Evolutionary conservation across 1,140 invertebrate genomes (phyloP).

Genomic region (Schmidtea mediterranea): DNA sequence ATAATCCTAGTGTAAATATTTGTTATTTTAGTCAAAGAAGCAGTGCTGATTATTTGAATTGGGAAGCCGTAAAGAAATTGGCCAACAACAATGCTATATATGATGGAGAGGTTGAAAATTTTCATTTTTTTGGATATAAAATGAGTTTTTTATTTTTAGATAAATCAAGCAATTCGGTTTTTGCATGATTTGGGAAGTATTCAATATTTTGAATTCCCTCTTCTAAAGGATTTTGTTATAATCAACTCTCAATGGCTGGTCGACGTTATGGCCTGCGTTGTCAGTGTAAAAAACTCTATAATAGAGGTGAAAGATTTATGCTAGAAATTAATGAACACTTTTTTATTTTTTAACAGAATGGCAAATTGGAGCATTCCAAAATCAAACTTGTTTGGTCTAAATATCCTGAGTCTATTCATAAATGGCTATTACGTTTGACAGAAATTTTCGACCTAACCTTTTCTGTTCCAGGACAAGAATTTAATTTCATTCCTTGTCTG

Average conservation of each 20-base stretch:
- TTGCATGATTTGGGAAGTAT: slow-evolving; percentile 22
- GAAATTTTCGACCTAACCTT: slow-evolving; percentile 26
- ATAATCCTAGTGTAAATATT: too few relatives aligned
- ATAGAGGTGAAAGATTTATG: slow-evolving; percentile 13
- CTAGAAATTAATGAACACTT: neutral
- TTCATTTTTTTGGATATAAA: neutral
- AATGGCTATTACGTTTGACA: slow-evolving; percentile 21
- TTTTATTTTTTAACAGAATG: slow-evolving; percentile 13
- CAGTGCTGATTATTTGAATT: neutral
- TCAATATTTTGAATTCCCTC: slow-evolving; percentile 22
- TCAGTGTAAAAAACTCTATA: slow-evolving; percentile 18
- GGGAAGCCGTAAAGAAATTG: neutral
- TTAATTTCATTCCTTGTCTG: slow-evolving; percentile 22
- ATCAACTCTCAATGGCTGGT: slow-evolving; percentile 27
- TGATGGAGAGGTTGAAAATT: slow-evolving; percentile 4
- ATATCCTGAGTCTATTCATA: slow-evolving; percentile 15
- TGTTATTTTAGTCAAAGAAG: neutral
- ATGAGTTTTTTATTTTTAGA: slow-evolving; percentile 10
- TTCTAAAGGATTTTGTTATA: slow-evolving; percentile 17
- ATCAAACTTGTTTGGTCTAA: slow-evolving; percentile 17
- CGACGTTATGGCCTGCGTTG: slow-evolving; percentile 23
- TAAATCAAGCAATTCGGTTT: slow-evolving; percentile 18
- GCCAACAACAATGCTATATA: slow-evolving; percentile 7
- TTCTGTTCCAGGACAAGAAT: slow-evolving; percentile 14
- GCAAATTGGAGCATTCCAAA: slow-evolving; percentile 16